phyloP scores from a whole-genome alignment of 2,113 vertebrate species.

The Apeltes quadracus region DNA sequence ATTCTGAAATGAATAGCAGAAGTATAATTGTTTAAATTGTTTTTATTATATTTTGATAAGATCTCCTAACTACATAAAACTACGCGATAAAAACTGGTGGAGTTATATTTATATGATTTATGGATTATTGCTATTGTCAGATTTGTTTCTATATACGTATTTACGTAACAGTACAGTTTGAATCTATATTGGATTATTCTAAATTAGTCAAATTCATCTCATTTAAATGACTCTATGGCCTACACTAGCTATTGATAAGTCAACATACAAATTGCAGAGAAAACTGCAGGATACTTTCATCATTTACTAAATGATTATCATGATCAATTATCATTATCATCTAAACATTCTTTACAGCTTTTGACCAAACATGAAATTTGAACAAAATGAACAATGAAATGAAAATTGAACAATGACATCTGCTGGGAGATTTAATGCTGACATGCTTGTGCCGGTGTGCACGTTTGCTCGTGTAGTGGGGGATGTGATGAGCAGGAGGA shows the following conservation, averaged over 20 bases:
- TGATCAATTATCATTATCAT: slow-evolving; percentile 1
- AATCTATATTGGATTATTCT: not conserved
- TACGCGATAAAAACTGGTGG: not conserved
- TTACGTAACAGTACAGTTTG: not conserved
- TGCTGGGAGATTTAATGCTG: slow-evolving; percentile 38
- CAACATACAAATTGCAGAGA: accelerated
- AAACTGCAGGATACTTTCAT: not conserved
- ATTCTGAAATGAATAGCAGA: slow-evolving; percentile 2
- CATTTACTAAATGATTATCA: not conserved
- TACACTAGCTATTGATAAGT: not conserved
- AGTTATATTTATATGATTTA: not conserved
- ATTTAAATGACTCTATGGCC: not conserved
- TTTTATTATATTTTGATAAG: not conserved
- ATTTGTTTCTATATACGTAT: not conserved
- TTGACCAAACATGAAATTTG: not conserved
- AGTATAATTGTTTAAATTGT: not conserved
- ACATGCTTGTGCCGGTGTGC: not conserved
- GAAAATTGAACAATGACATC: slow-evolving; percentile 51
- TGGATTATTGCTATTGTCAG: not conserved
- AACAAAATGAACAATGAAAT: too few species aligned
- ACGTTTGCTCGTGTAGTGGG: not conserved
- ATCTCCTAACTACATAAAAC: too few species aligned
- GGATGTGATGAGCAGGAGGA: slow-evolving; percentile 8
- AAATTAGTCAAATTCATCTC: slow-evolving; percentile 6
- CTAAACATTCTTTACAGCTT: not conserved